Evolutionary conservation across 2,797 vertebrate species (phyloP).

Genomic region (Perdix hodgsoniae): DNA sequence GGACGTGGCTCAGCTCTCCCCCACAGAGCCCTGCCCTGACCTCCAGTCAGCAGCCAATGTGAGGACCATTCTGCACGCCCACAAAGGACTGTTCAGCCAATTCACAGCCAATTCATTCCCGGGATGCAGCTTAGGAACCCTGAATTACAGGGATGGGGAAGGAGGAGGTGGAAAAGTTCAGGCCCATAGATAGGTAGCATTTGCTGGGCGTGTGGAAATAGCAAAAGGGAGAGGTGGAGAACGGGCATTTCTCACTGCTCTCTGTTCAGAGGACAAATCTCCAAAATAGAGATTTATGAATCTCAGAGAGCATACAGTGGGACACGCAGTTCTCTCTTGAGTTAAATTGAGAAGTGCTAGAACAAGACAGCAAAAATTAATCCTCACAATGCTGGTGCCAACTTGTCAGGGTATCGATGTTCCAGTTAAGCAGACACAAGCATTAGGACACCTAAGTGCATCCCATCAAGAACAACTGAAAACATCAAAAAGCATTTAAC

Average conservation of each 20-base stretch:
- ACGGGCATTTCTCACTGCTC: neutral
- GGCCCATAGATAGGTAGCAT: neutral
- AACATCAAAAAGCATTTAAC: neutral
- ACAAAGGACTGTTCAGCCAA: too few relatives aligned
- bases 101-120: rapidly evolving
- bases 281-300: conserved; percentile 29
- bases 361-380: conserved; percentile 18
- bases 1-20: neutral
- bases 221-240: neutral
- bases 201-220: neutral
- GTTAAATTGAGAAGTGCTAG: conserved; percentile 58
- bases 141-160: neutral
- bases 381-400: conserved; percentile 24
- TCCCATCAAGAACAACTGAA: neutral
- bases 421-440: conserved; percentile 21
- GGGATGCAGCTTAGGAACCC: neutral
- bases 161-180: neutral
- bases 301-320: neutral
- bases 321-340: neutral
- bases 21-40: rapidly evolving
- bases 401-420: neutral
- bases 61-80: rapidly evolving
- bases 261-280: neutral
- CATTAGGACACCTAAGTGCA: neutral
- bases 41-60: neutral